Evolutionary conservation across 2,888 invertebrate genomes (phyloP), one percentile per base, ranked within the genome.

Genomic region (Drosophila flavopinicola): DNA sequence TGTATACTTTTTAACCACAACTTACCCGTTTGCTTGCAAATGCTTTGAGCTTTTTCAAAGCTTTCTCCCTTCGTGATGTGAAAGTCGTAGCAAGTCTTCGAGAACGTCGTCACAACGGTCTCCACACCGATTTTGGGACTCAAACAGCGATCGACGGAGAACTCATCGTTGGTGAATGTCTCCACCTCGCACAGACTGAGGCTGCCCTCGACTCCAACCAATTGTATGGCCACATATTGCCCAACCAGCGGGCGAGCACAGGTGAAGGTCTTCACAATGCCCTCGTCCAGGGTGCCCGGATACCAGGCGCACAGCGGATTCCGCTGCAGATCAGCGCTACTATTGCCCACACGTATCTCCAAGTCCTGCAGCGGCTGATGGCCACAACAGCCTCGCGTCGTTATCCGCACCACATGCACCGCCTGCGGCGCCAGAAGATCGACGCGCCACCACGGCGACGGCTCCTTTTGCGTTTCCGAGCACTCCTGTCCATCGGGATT

Each of bases 271-370:
- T 96, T 97, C n/a, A 96, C 97, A 10, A 95, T 94, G n/a, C 97
- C 97, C 92, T 97, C 97, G 88, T 97, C 97, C 94, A 97, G 94
- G 6, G 97, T 96, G 58, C 97, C 97, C 2, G 97, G 97, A 90
- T 96, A 97, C 97, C 97, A 98, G 23, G 97, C 97, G 89, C 97
- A 98, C 0, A 98, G 92, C 11, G 97, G 97, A 92, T 97, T 98
- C 61, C 96, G 93, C 89, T 97, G 97, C 45, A 97, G 91, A 84
- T 96, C 96, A 0, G 94, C 94, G 87, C 96, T 97, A 91, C 96
- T 97, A 90, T 97, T 97, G 15, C 97, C 97, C n/a, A 97, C 96
- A 52, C 96, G 92, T 66, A 97, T 96, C 92, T 97, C 97, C 52
- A 97, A 92, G 89, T 97, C 97, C 90, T 96, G 96, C 10, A 97